Evolutionary conservation across 2,113 vertebrate species (phyloP), one percentile per base, ranked within the genome.

Genomic region (Forbesichthys agassizii): DNA sequence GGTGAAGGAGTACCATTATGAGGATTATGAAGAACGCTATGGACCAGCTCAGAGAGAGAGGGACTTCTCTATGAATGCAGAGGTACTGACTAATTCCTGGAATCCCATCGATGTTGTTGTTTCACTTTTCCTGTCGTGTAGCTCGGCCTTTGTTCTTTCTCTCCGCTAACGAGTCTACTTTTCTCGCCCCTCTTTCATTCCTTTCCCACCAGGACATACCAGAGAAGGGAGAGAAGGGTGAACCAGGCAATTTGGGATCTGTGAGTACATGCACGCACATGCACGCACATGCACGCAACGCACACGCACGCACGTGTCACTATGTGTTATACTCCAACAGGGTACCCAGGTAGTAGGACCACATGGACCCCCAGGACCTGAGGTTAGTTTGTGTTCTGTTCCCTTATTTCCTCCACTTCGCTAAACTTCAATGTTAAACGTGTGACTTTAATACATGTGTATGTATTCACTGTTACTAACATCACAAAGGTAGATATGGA

Each of bases 181-280:
- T 53, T 64, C 14, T 47, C 13, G 49, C 10, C 11, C 55, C 56
- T 14, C 57, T 82, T 3, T 70, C 12, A 1, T 68, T 60, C 66
- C 36, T n/a, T 14, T 4, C 20, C 36, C 1, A 55, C n/a, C n/a
- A 88, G 88, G 20, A 84, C 57, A 71, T 94, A 27, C 94, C 96
- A 0, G 96, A 98, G 85, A 99, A 99, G 63, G 98, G 98, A 4
- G 86, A 99, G 66, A 99, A 99, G 59, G 98, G 98, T 14, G 97
- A 99, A 3, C 95, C 95, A 0, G 94, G 94, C 0, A 86, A 91
- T 69, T 89, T 98, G 3, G 96, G 96, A 61, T 86, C 85, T 47
- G 97, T 99, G 89, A 95, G 95, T 69, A 72, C 71, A 66, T 18
- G 27, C 61, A 33, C 14, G 58, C 18, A 33, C 54, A 42, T 66